A percentile compares a stretch with the other conserved stretches of the same genome.
These are phyloP conservation scores for Numida meleagris DNA, from an alignment of 2,113 vertebrate genomes.

Conservation along the genomic window DNA sequence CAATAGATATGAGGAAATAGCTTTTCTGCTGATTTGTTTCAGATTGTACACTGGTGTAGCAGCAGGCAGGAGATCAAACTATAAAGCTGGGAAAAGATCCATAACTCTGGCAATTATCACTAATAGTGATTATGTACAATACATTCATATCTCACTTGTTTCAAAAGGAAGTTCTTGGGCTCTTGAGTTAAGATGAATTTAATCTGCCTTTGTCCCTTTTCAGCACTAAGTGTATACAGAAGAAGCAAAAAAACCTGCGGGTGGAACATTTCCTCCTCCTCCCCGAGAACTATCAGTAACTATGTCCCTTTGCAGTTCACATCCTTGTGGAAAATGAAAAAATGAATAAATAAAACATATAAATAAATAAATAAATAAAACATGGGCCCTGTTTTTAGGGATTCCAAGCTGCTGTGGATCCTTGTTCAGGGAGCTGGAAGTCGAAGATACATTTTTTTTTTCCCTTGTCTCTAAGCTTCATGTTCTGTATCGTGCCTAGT, in stretches of 20 bases:
- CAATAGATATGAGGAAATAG: not conserved
- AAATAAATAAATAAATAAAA: not conserved
- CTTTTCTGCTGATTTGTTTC: not conserved
- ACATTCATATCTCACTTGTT: not conserved
- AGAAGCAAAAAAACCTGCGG: not conserved
- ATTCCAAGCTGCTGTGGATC: not conserved
- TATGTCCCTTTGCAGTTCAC: not conserved
- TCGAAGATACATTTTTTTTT: rapidly evolving
- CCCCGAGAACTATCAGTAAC: not conserved
- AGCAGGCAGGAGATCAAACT: constrained; percentile 11
- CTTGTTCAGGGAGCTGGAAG: not conserved
- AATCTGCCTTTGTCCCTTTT: not conserved
- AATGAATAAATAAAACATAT: not conserved
- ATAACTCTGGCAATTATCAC: constrained; percentile 22
- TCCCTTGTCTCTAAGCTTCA: not conserved
- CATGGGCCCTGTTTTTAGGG: not conserved
- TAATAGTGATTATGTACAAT: not conserved
- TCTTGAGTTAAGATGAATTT: not conserved
- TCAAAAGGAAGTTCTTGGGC: not conserved
- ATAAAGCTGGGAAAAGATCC: constrained; percentile 23
- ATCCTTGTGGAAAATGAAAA: not conserved
- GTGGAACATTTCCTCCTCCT: not conserved
- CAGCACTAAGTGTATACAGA: not conserved
- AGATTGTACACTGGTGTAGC: not conserved
- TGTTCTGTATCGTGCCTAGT: rapidly evolving